Base-by-base conservation (phyloP, 2,113 vertebrate genomes). In the Aptenodytes forsteri region DNA sequence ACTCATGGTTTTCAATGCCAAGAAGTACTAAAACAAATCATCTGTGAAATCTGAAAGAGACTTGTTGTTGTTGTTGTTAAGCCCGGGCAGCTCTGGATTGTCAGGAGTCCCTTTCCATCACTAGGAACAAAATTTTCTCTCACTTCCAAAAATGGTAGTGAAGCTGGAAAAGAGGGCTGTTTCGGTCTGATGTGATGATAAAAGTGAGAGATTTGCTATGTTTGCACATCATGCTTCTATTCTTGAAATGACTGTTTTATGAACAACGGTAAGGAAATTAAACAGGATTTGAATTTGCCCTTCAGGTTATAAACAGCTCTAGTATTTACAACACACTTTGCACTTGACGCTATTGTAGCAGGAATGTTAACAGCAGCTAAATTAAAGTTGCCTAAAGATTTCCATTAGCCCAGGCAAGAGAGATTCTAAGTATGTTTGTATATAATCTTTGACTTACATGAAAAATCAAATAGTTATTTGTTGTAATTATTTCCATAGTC, bases 301-400 rank as follows among this genome's bases (percentile, higher is more conserved):
- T 96, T 94, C 84, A 89, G 67, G 54, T 96, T 97, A 90, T 90
- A 94, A 97, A 96, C 89, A 95, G 34, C 62, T 83, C 73, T n/a
- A 55, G 73, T 76, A 94, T 87, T 94, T 89, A 87, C 81, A 96
- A 30, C 1, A 6, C 66, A 66, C 61, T 91, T 94, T 87, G 70
- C 83, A 77, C 89, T 97, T 72, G 69, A 69, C 42, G 89, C 52
- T 56, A 0, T 54, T 94, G 80, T 79, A 95, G 82, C 64, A 92
- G 52, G 58, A 81, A 56, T 52, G 67, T 92, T 95, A 94, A 89
- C 81, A 88, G 55, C 66, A 62, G 29, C 64, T 82, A 84, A 93
- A 83, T 83, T 93, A 85, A 81, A 80, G 64, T 54, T 84, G 38
- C 65, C n/a, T 50, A 42, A 93, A 91, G 91, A 90, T 95, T 97